Conservation (phyloP, 2,797 vertebrate genomes). For the Neostethus bicornis region DNA sequence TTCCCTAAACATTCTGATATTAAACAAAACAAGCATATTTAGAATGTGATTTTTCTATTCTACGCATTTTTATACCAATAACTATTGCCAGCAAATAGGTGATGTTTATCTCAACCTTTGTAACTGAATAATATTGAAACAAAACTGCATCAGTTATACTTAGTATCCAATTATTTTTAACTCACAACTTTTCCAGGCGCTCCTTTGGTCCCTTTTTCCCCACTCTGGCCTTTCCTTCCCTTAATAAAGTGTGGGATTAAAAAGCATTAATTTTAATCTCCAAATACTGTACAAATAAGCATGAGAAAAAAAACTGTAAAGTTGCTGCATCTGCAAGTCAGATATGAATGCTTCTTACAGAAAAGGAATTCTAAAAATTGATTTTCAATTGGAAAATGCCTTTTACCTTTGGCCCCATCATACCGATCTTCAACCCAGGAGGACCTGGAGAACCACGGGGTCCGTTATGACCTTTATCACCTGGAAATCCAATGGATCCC, state of each 20-base stretch:
- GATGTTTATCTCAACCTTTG: too few relatives aligned
- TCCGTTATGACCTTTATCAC: slow-evolving; percentile 72
- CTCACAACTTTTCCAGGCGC: slow-evolving; percentile 69
- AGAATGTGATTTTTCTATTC: too few relatives aligned
- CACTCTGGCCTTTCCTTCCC: slow-evolving; percentile 59
- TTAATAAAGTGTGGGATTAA: slow-evolving; percentile 35
- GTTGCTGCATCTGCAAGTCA: not conserved
- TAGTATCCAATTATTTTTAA: slow-evolving; percentile 16
- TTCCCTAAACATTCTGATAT: too few relatives aligned
- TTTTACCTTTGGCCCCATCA: slow-evolving; percentile 68
- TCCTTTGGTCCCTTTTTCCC: slow-evolving; percentile 72
- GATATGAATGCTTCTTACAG: not conserved
- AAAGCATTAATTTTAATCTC: slow-evolving; percentile 1
- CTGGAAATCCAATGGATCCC: slow-evolving; percentile 60
- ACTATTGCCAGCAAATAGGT: too few relatives aligned
- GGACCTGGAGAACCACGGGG: slow-evolving; percentile 64
- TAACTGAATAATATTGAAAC: not conserved
- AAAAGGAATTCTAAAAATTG: not conserved
- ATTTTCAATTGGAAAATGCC: not conserved
- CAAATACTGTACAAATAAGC: not conserved
- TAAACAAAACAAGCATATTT: too few relatives aligned
- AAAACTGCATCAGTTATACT: not conserved
- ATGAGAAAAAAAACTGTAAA: not conserved
- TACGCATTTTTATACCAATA: too few relatives aligned
- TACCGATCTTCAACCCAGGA: slow-evolving; percentile 65